Conservation (phyloP, 2,797 vertebrate species). For the Gymnoscopelus microlampas region DNA sequence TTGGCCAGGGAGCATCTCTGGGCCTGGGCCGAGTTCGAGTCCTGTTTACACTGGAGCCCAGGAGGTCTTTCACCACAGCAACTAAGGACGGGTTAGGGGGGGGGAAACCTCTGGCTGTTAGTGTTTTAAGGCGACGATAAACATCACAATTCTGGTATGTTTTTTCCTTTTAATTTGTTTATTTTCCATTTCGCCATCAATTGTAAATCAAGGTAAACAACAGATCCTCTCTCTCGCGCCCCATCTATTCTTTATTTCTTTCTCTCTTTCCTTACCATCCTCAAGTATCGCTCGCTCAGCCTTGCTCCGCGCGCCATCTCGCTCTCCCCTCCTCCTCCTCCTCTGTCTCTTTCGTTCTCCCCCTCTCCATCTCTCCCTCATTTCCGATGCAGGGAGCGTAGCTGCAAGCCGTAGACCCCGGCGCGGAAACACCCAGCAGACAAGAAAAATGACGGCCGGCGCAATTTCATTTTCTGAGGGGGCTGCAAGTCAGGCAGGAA, state of each 20-base stretch:
- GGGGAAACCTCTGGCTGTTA: not conserved
- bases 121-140: conserved; percentile 35
- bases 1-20: conserved; percentile 32
- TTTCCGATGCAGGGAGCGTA: conserved; percentile 90
- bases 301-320: conserved; percentile 1
- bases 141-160: conserved; percentile 35
- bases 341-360: conserved; percentile 34
- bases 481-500: conserved; percentile 99
- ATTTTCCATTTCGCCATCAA: conserved; percentile 46
- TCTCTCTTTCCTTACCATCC: not conserved
- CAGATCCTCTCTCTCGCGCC: conserved; percentile 24
- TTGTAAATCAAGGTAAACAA: conserved; percentile 64
- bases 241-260: not conserved
- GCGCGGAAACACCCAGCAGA: conserved; percentile 89
- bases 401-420: conserved; percentile 73
- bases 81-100: not conserved
- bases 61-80: conserved; percentile 33
- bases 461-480: conserved; percentile 98
- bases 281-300: conserved; percentile 49
- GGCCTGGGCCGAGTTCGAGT: conserved; percentile 9
- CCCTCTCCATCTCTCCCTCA: conserved; percentile 80
- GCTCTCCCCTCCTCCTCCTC: conserved; percentile 23
- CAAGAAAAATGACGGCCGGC: conserved; percentile 97
- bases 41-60: conserved; percentile 38
- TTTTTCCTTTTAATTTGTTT: conserved; percentile 51